Conservation (phyloP, 2,888 invertebrate genomes). For the Mamestra brassicae region DNA sequence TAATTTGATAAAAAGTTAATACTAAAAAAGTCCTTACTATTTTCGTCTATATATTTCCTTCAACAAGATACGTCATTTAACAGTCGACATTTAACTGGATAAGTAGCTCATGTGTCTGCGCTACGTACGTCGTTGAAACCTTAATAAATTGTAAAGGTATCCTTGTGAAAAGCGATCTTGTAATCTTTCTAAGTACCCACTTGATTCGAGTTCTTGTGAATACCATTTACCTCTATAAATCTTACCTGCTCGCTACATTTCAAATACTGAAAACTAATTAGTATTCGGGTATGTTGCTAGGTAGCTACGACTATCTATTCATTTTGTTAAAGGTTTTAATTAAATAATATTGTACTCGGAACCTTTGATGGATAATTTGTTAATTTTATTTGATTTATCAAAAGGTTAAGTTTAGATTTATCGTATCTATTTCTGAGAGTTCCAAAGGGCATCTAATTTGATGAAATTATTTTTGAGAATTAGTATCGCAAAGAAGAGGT, state of each 20-base stretch:
- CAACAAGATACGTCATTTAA: background rate
- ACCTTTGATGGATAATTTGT: background rate
- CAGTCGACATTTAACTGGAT: background rate
- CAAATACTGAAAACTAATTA: slow-evolving; percentile 7
- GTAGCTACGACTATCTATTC: background rate
- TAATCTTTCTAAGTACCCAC: background rate
- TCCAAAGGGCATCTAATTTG: background rate
- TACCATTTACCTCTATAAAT: background rate
- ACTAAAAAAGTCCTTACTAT: too few species aligned
- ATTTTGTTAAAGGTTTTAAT: background rate
- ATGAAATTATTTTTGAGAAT: background rate
- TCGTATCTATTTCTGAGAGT: background rate
- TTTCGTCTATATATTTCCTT: background rate
- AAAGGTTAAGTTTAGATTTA: background rate
- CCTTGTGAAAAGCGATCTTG: background rate
- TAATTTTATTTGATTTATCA: slow-evolving; percentile 8
- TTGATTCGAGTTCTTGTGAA: background rate
- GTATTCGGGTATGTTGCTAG: background rate
- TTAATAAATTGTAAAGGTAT: background rate
- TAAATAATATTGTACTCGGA: background rate
- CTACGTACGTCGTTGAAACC: background rate
- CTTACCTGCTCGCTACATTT: background rate
- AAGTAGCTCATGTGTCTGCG: background rate
- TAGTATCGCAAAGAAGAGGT: background rate
- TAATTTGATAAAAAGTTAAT: too few species aligned